Conservation (phyloP, 2,113 vertebrate genomes). For the Campylorhamphus procurvoides region DNA sequence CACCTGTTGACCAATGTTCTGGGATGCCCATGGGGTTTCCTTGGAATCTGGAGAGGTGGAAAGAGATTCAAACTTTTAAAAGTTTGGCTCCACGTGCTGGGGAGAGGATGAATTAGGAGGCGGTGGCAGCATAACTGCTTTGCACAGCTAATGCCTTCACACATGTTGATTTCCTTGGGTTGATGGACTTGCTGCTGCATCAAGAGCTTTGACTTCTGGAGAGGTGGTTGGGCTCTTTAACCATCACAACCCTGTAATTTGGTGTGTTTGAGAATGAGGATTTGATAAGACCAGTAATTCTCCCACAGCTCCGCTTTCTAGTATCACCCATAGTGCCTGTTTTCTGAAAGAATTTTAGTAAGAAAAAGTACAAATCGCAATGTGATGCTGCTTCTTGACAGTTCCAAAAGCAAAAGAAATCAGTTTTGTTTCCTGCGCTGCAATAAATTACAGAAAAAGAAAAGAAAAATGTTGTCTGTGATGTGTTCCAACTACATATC, state of each 20-base stretch:
- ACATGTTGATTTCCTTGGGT: background rate
- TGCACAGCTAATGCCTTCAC: background rate
- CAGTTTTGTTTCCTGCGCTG: background rate
- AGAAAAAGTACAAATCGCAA: background rate
- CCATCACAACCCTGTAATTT: background rate
- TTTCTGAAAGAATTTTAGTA: background rate
- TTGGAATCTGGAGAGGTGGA: background rate
- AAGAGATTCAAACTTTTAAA: background rate
- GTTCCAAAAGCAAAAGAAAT: background rate
- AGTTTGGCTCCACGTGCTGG: background rate
- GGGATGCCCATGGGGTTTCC: background rate
- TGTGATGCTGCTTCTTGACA: background rate
- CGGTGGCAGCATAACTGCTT: background rate
- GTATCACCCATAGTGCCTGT: background rate
- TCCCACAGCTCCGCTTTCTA: background rate
- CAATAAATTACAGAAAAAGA: conserved; percentile 28
- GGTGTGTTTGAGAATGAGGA: background rate
- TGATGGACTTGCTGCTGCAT: background rate
- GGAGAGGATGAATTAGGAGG: background rate
- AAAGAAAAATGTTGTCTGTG: background rate
- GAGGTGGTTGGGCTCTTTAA: background rate
- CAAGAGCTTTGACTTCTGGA: background rate
- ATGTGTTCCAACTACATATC: background rate
- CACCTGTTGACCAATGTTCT: background rate
- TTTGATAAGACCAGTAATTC: background rate